phyloP scores from a whole-genome alignment of 2,797 vertebrate genomes.

The Urosaurus nigricauda region DNA sequence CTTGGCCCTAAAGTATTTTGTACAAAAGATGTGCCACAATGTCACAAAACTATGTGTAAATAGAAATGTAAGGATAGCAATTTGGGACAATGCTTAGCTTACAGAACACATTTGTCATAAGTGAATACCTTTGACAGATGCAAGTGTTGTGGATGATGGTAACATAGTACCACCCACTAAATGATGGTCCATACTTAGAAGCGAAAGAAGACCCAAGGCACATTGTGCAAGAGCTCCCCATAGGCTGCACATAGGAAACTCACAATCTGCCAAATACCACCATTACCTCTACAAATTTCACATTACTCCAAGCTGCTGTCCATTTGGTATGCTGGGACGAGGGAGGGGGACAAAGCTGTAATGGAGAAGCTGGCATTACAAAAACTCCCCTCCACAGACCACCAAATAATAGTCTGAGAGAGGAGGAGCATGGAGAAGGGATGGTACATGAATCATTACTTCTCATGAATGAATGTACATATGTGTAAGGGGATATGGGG shows the following conservation, averaged over 20 bases:
- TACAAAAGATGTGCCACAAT: not conserved
- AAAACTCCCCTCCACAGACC: too few relatives aligned
- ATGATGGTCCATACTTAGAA: not conserved
- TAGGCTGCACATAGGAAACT: not conserved
- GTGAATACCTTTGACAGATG: not conserved
- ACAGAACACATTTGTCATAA: not conserved
- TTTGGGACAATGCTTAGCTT: not conserved
- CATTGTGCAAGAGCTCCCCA: not conserved
- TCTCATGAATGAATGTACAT: too few relatives aligned
- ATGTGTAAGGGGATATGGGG: too few relatives aligned
- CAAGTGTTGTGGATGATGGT: not conserved
- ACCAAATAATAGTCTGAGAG: too few relatives aligned
- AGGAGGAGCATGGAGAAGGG: not conserved
- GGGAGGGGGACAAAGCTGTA: not conserved
- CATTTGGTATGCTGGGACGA: not conserved
- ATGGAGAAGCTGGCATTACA: not conserved
- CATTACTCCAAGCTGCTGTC: not conserved
- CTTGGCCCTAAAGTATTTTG: not conserved
- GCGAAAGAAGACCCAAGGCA: not conserved
- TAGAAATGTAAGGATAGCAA: not conserved
- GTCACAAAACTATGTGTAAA: not conserved
- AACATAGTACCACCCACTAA: not conserved
- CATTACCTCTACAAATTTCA: not conserved
- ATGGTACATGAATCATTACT: not conserved
- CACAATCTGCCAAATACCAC: not conserved